Conservation (phyloP, 92 coral and sea anemone species). For the Epizoanthus rinbou region DNA sequence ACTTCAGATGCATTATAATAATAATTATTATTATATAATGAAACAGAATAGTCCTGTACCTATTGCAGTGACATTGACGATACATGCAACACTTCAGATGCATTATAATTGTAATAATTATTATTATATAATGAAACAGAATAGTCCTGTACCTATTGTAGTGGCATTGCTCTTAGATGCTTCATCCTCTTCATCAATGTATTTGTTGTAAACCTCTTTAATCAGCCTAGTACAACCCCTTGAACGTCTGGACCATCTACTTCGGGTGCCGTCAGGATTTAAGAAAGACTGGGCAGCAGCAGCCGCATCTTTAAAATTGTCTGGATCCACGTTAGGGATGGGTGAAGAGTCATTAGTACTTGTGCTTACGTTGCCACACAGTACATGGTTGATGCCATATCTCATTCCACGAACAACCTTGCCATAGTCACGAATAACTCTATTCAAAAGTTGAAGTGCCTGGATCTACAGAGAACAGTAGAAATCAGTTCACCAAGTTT, state of each 20-base stretch:
- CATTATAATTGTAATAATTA: no score
- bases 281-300: neutral
- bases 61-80: no score
- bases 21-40: no score
- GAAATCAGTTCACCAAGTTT: neutral
- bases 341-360: constrained; percentile 1
- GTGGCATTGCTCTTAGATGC: constrained; percentile 9
- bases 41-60: no score
- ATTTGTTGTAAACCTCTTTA: neutral
- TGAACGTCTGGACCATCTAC: neutral
- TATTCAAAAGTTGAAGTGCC: neutral
- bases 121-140: neutral
- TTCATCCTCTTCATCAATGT: constrained; percentile 1
- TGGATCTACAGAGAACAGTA: neutral
- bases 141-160: constrained; percentile 1
- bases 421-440: constrained; percentile 14
- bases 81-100: neutral
- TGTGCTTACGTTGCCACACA: constrained; percentile 30
- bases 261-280: neutral
- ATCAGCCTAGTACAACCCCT: neutral
- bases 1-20: no score
- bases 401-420: constrained; percentile 33
- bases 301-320: neutral
- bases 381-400: constrained; percentile 1
- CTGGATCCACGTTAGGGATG: neutral